Percentiles rank a stretch among this genome's conserved stretches.
These are phyloP conservation scores for Miniopterus natalensis DNA, from an alignment of 2,113 vertebrate species.

Conservation along the genomic window DNA sequence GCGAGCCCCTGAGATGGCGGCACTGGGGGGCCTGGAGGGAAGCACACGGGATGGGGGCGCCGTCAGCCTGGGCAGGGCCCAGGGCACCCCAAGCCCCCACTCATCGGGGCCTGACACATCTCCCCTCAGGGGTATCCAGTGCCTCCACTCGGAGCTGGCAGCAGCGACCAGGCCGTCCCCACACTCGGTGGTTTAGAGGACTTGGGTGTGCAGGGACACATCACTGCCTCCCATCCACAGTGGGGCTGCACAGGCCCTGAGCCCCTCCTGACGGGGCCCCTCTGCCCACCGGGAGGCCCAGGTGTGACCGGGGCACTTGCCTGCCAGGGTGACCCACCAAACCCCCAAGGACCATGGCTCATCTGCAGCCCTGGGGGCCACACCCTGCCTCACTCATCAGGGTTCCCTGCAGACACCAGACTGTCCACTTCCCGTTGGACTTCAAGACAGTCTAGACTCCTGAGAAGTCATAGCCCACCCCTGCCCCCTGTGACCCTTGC, in stretches of 20 bases:
- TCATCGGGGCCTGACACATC: rapidly evolving
- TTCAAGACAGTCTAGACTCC: background rate
- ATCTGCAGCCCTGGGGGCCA: background rate
- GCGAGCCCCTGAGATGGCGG: background rate
- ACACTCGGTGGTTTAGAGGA: background rate
- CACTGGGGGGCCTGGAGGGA: slow-evolving; percentile 50
- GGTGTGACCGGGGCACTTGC: too few relatives aligned
- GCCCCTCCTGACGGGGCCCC: too few relatives aligned
- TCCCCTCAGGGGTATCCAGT: rapidly evolving
- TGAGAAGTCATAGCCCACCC: background rate
- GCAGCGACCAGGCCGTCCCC: rapidly evolving
- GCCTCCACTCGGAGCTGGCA: rapidly evolving
- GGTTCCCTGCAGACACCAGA: background rate
- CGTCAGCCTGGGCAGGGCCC: background rate
- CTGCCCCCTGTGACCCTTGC: background rate
- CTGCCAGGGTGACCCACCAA: too few relatives aligned
- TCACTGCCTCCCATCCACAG: rapidly evolving
- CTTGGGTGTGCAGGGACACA: background rate
- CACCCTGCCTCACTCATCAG: background rate
- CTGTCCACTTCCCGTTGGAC: background rate
- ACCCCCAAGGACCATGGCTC: background rate
- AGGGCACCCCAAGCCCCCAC: rapidly evolving
- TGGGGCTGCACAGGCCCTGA: too few relatives aligned
- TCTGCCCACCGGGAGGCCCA: too few relatives aligned
- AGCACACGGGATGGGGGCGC: rapidly evolving